Conservation (phyloP, 2,113 vertebrate species). For the Myrmecophaga tridactyla region DNA sequence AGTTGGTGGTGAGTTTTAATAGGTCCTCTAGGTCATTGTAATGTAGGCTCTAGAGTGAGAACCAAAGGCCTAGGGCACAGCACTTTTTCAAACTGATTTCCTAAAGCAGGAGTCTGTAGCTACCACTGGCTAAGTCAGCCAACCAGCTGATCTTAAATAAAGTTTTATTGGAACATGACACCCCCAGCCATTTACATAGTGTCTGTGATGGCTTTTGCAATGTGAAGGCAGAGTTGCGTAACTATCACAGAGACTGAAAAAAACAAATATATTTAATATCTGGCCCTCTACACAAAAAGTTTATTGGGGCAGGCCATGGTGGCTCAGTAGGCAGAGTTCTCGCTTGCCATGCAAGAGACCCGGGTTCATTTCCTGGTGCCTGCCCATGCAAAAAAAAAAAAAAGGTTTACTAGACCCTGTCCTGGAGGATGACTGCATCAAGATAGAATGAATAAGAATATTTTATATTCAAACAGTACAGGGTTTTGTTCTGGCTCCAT, state of each 20-base stretch:
- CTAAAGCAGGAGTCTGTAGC: too few relatives aligned
- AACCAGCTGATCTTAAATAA: neutral
- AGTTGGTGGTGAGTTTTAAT: neutral
- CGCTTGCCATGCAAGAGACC: too few relatives aligned
- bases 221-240: neutral
- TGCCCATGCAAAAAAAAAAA: too few relatives aligned
- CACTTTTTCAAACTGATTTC: neutral
- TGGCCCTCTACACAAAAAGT: neutral
- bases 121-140: neutral
- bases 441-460: neutral
- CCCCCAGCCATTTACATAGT: neutral
- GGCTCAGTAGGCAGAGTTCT: too few relatives aligned
- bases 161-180: neutral
- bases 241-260: neutral
- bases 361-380: too few relatives aligned
- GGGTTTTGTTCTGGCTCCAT: accelerated
- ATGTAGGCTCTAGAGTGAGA: neutral
- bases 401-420: neutral
- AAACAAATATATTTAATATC: neutral
- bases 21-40: neutral
- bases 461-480: neutral
- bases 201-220: neutral
- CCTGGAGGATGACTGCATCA: neutral
- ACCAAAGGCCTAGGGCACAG: neutral
- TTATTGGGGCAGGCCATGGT: too few relatives aligned